Base-by-base conservation (phyloP, 2,888 invertebrate species). In the Hydrotaea diabolus region DNA sequence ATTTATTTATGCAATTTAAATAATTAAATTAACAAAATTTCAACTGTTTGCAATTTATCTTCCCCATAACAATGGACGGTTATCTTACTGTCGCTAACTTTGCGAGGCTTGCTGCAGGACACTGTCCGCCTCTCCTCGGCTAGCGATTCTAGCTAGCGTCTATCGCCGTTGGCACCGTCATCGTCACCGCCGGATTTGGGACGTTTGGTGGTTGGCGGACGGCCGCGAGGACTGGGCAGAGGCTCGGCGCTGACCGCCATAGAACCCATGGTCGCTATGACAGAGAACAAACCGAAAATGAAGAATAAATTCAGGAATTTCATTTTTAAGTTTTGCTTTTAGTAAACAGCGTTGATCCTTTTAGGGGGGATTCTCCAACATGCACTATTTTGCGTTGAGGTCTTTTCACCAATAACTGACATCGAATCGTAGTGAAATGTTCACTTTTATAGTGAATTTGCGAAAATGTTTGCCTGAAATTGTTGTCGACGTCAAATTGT, bases 231-330 rank as follows among this genome's bases (percentile, higher is more conserved):
- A 76, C 90, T 87, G 0, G 91, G 90, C 49, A 87, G 7, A 0
- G 90, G 91, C 15, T 90, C 91, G 15, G 91, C 92, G 57, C 87
- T 81, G 0, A 88, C 78, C 31, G 3, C 31, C 26, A 91, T 39
- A 0, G 87, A 86, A 53, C 89, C 89, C 85, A 92, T 66, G 55
- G 87, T 89, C 15, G 91, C 89, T 46, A 92, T 79, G 11, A 91
- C 71, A 2, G 90, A 90, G 84, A 92, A 80, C n/a, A 92, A 43
- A 4, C 89, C 90, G 49, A 92, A 86, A 17, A 92, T 81, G 43
- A 91, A 87, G 46, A 91, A 89, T 78, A 91, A 82, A 57, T 87
- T 89, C 17, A 91, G 83, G 88, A 90, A 91, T 89, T 92, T 91
- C 91, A 92, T 92, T 55, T 82, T 88, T 23, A 19, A 17, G 74